Conservation (phyloP, 2,888 invertebrate genomes). For the Microctonus hyperodae region DNA sequence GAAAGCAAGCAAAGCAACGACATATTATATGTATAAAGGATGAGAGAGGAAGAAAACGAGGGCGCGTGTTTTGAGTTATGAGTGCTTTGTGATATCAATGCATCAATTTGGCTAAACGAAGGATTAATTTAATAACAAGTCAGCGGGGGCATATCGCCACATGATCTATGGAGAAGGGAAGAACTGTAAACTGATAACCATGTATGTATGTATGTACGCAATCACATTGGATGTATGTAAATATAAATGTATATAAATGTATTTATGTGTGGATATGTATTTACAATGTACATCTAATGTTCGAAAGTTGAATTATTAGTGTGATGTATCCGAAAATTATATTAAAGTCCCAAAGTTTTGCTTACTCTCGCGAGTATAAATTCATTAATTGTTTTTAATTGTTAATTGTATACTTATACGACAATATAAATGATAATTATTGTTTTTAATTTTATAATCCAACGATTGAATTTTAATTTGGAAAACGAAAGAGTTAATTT, state of each 20-base stretch:
- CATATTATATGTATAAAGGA: conserved; percentile 16
- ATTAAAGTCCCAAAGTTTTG: background rate
- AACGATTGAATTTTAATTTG: too few relatives aligned
- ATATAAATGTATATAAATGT: background rate
- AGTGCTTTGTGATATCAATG: conserved; percentile 63
- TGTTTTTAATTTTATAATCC: too few relatives aligned
- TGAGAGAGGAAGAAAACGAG: conserved; percentile 29
- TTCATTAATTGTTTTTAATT: too few relatives aligned
- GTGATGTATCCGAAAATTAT: background rate
- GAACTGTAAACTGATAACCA: conserved; percentile 42
- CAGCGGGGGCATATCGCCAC: conserved; percentile 49
- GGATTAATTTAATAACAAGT: conserved; percentile 64
- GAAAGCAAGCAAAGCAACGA: conserved; percentile 7
- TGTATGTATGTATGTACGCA: conserved; percentile 4
- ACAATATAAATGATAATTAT: too few relatives aligned
- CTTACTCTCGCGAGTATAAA: too few relatives aligned
- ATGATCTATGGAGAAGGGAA: conserved; percentile 56
- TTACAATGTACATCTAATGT: background rate
- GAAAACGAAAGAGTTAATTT: too few relatives aligned
- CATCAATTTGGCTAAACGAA: conserved; percentile 64
- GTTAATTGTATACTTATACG: too few relatives aligned
- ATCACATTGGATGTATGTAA: background rate
- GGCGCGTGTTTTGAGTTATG: conserved; percentile 60
- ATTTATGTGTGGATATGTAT: too few relatives aligned
- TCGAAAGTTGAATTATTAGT: background rate